Base-by-base conservation (phyloP, 2,888 invertebrate genomes). In the Andrena trimmerana region DNA sequence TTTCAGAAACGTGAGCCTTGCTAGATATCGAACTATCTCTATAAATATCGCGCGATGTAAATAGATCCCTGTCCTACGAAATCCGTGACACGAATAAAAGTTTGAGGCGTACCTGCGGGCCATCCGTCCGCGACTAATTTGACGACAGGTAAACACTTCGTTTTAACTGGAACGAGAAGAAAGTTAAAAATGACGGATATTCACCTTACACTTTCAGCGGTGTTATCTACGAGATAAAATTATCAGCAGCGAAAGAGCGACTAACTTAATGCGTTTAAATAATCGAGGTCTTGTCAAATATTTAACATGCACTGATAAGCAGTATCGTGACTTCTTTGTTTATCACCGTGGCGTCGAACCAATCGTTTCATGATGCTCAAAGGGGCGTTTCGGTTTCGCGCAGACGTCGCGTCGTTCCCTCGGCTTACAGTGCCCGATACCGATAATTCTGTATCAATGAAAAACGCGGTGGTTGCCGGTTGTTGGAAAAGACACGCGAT, bases 21-120 rank as follows among this genome's bases (percentile, higher is more conserved):
- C 60, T 33, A 60, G 57, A 74, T 69, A 60, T 60, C 66, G 74
- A 66, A 77, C 65, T n/a, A 24, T n/a, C 6, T 50, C 78, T 84
- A 84, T 75, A 72, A 84, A 84, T 84, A 84, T 54, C 4, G 10
- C 13, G 7, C 13, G 60, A 29, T 77, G 7, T 71, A 85, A 88
- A 85, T 85, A 85, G 78, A 77, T 29, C n/a, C 52, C 42, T 60
- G 59, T 70, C 60, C 6, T 50, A 1, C 20, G 27, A 54, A 65
- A 66, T 13, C 20, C 33, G 27, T 3, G 42, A 7, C 29, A 63
- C 10, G 5, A 62, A 54, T 20, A 52, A 3, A 60, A 33, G 4
- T 29, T 59, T 52, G 0, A 57, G 0, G 36, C n/a, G 42, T 59
- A 33, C 24, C 5, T 33, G 27, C 24, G 0, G 2, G 3, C 2